Conservation (phyloP, 1,140 invertebrate species). For the Diorhabda sublineata region DNA sequence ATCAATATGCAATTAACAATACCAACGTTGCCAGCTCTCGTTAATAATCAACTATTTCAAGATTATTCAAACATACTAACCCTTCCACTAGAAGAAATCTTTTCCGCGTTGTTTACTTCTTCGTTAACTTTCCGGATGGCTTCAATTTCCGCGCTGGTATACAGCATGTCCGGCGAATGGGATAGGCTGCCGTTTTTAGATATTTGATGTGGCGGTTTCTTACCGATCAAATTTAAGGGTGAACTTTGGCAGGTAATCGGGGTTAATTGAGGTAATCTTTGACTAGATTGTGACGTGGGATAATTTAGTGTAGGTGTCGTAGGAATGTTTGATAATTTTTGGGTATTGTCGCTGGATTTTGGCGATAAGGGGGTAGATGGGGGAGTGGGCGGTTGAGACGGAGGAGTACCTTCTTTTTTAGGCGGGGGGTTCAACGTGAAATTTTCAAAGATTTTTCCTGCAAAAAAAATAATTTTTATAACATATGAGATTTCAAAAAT, state of each 20-base stretch:
- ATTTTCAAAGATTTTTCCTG: slow-evolving; percentile 47
- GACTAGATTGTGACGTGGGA: slow-evolving; percentile 39
- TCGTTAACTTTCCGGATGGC: slow-evolving; percentile 17
- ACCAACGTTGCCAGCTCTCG: no score
- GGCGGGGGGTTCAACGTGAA: slow-evolving; percentile 34
- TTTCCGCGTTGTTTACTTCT: slow-evolving; percentile 12
- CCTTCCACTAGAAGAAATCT: slow-evolving; percentile 17
- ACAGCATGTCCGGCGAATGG: slow-evolving; percentile 9
- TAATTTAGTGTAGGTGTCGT: slow-evolving; percentile 34
- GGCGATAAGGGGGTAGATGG: slow-evolving; percentile 45
- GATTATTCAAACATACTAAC: slow-evolving; percentile 4
- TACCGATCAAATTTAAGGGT: slow-evolving; percentile 24
- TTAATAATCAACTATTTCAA: no score
- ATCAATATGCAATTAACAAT: no score
- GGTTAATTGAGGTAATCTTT: slow-evolving; percentile 36
- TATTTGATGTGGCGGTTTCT: slow-evolving; percentile 8
- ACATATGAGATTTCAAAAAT: not conserved
- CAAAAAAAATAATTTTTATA: slow-evolving; percentile 30
- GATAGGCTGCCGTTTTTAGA: slow-evolving; percentile 16
- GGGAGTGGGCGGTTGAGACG: slow-evolving; percentile 44
- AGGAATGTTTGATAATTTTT: slow-evolving; percentile 31
- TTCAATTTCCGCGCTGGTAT: slow-evolving; percentile 16
- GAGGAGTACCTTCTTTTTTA: slow-evolving; percentile 32
- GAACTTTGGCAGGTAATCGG: slow-evolving; percentile 16
- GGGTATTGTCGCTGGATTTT: slow-evolving; percentile 32